Evolutionary conservation across 2,113 vertebrate species (phyloP).

Genomic region (Megaptera novaeangliae): DNA sequence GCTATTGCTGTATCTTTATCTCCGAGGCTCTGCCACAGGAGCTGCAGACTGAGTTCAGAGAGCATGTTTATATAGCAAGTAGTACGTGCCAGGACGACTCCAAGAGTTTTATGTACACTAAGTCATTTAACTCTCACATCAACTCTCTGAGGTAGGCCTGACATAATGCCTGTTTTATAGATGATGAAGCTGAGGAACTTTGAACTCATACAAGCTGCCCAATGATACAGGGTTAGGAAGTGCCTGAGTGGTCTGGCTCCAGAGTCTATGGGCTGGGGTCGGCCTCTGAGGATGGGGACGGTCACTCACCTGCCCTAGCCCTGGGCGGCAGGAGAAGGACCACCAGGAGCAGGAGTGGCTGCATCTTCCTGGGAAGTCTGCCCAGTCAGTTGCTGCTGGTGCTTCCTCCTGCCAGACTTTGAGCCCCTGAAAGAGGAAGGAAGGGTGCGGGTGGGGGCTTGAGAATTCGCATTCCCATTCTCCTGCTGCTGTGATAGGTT

Average conservation of each 20-base stretch:
- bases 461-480: not conserved
- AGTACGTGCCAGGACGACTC: not conserved
- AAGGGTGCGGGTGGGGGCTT: not conserved
- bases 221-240: not conserved
- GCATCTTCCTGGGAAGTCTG: constrained; percentile 27
- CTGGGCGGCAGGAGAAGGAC: not conserved
- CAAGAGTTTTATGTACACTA: not conserved
- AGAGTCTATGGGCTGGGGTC: not conserved
- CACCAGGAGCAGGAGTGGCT: constrained; percentile 4
- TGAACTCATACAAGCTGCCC: not conserved
- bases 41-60: not conserved
- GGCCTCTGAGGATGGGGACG: not conserved
- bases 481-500: not conserved
- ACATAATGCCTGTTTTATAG: not conserved
- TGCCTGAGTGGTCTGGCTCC: not conserved
- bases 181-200: not conserved
- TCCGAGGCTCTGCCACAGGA: not conserved
- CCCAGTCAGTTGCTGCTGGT: not conserved
- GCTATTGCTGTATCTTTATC: not conserved
- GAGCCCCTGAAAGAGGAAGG: constrained; percentile 35
- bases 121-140: not conserved
- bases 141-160: not conserved
- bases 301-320: constrained; percentile 60
- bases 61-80: not conserved
- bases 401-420: not conserved